These are phyloP conservation scores for Limnothrissa miodon DNA, from an alignment of 2,113 vertebrate genomes.

Conservation along the genomic window DNA sequence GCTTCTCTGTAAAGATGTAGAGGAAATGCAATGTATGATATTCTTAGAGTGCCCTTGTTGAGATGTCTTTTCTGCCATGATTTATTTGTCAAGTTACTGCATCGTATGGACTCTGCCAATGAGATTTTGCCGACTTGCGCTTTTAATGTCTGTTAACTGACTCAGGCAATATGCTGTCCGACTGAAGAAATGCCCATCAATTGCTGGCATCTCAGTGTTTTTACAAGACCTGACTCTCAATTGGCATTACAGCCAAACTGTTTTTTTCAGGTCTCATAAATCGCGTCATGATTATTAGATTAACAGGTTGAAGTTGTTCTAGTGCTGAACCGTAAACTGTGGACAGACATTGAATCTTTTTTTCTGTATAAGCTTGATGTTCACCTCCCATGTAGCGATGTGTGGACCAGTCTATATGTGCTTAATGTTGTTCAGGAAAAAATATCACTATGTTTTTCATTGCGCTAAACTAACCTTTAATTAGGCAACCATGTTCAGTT, in stretches of 20 bases:
- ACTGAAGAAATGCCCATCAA: not conserved
- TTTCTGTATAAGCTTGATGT: not conserved
- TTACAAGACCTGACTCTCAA: not conserved
- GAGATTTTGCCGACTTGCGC: constrained; percentile 9
- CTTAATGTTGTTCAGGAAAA: not conserved
- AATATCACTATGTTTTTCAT: not conserved
- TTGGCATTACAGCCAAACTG: not conserved
- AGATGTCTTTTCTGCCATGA: constrained; percentile 7
- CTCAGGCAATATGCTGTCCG: constrained; percentile 23
- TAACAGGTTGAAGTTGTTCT: not conserved
- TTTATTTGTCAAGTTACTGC: not conserved
- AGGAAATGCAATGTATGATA: not conserved
- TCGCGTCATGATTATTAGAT: not conserved
- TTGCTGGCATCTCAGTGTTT: not conserved
- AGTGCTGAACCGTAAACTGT: not conserved
- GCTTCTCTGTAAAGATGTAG: not conserved
- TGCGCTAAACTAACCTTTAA: not conserved
- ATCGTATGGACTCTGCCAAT: constrained; percentile 3
- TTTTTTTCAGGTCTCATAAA: not conserved
- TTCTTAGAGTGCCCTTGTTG: not conserved
- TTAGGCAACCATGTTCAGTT: not conserved
- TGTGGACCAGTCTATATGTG: not conserved
- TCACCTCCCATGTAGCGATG: not conserved
- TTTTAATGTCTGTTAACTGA: constrained; percentile 20
- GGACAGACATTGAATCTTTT: not conserved